phyloP scores from a whole-genome alignment of 2,888 invertebrate genomes.

The Trypoxylon attenuatum region DNA sequence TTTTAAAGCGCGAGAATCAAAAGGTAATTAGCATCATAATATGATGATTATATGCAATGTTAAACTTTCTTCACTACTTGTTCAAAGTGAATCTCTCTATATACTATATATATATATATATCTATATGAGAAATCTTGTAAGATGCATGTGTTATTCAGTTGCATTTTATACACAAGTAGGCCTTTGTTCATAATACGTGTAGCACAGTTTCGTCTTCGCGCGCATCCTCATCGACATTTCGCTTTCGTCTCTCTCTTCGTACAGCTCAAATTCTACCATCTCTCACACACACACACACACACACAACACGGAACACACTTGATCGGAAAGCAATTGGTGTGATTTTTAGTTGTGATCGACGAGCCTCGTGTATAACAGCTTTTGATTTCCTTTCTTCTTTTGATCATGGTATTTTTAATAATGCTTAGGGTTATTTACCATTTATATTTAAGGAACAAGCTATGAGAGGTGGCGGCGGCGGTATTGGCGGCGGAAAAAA shows the following conservation, averaged over 20 bases:
- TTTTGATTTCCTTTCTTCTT: not conserved
- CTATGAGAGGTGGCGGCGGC: conserved; percentile 64
- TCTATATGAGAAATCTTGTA: not conserved
- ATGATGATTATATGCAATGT: not conserved
- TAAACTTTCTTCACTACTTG: not conserved
- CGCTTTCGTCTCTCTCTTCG: no score
- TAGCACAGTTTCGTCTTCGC: not conserved
- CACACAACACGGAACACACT: not conserved
- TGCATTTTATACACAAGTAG: not conserved
- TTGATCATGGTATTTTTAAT: conserved; percentile 11
- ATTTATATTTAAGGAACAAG: conserved; percentile 67
- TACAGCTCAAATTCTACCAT: no score
- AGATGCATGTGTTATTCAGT: not conserved
- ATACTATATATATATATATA: no score
- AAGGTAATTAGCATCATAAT: not conserved
- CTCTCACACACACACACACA: no score
- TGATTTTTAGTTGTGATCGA: no score
- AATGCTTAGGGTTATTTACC: conserved; percentile 17
- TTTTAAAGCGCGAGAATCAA: conserved; percentile 1
- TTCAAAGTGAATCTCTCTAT: not conserved
- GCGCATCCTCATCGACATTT: not conserved
- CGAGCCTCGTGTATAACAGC: no score
- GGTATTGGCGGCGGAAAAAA: conserved; percentile 62
- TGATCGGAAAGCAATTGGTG: not conserved
- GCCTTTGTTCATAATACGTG: not conserved